Evolutionary conservation across 2,888 invertebrate genomes (phyloP), one percentile per base, ranked within the genome.

Genomic region (Hololepta plana): DNA sequence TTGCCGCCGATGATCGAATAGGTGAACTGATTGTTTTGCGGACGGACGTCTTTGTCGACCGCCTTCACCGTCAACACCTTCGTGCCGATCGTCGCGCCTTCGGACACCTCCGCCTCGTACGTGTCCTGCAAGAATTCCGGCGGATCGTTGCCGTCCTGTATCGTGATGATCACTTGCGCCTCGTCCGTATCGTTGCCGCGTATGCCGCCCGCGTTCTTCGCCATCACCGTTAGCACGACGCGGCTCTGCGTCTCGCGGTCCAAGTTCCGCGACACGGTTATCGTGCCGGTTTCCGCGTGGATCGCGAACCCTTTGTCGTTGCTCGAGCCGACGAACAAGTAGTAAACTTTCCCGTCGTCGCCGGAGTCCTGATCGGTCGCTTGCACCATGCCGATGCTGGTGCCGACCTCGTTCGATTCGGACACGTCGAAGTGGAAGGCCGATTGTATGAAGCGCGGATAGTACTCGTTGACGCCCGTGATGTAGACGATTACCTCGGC

Each of bases 81-180:
- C 6, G 79, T 72, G 1, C 87, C 88, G 6, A 73, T 53, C 1
- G 54, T 43, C 0, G 75, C 76, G 11, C 77, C 82, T 59, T 95
- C 93, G 1, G 77, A 74, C 12, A 93, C 65, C 32, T 66, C 67
- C 0, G 79, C 69, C 43, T 79, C 75, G 48, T 93, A 93, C 11
- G 67, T 48, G 24, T 63, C 64, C 42, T 76, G 69, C n/a, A 75
- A 53, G 49, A 95, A 95, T 49, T 85, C 84, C 1, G 93, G 93
- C 1, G 93, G 88, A 58, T 93, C 93, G 47, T 93, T 93, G 11
- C 91, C 91, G 51, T 93, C 93, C 57, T 90, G 85, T 34, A 95
- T 82, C 1, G 82, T 79, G 34, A 95, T 77, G 24, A 85, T 81
- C 1, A 95, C 82, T 55, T 87, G 85, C 3, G 91, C 91, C 55